These are phyloP conservation scores for Hylaea fasciaria DNA, from an alignment of 2,888 invertebrate genomes.

Conservation along the genomic window DNA sequence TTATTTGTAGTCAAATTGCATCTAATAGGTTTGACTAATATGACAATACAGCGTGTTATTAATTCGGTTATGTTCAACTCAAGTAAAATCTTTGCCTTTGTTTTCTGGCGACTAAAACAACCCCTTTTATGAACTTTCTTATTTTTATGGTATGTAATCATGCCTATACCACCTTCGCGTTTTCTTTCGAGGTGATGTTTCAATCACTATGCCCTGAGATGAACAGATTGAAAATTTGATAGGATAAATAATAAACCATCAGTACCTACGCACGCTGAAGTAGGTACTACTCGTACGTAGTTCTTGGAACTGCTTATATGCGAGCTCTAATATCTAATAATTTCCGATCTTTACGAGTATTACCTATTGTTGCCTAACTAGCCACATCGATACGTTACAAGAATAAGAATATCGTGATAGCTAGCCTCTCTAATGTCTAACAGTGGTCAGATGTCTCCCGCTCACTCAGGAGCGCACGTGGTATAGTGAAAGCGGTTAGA, in stretches of 20 bases:
- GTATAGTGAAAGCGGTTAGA: constrained; percentile 46
- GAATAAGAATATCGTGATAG: constrained; percentile 16
- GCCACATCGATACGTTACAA: constrained; percentile 17
- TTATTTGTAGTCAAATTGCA: constrained; percentile 35
- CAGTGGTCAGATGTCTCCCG: constrained; percentile 6
- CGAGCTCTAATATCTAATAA: constrained; percentile 19
- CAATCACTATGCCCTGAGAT: too few relatives aligned
- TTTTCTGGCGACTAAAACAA: too few relatives aligned
- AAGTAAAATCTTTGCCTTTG: too few relatives aligned
- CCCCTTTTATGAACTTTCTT: not conserved
- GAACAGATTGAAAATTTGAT: too few relatives aligned
- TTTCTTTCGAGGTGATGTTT: too few relatives aligned
- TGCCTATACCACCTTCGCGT: too few relatives aligned
- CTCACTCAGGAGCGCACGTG: constrained; percentile 36
- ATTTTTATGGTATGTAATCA: too few relatives aligned
- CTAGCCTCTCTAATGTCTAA: constrained; percentile 7
- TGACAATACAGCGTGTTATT: not conserved
- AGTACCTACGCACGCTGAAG: too few relatives aligned
- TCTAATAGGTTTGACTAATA: constrained; percentile 34
- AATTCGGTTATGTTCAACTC: not conserved
- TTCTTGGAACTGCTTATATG: constrained; percentile 12
- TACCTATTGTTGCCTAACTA: constrained; percentile 15
- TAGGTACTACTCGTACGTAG: too few relatives aligned
- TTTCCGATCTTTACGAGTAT: constrained; percentile 20
- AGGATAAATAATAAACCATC: too few relatives aligned